phyloP scores from a whole-genome alignment of 2,888 invertebrate species.

The Eilema griseolum region DNA sequence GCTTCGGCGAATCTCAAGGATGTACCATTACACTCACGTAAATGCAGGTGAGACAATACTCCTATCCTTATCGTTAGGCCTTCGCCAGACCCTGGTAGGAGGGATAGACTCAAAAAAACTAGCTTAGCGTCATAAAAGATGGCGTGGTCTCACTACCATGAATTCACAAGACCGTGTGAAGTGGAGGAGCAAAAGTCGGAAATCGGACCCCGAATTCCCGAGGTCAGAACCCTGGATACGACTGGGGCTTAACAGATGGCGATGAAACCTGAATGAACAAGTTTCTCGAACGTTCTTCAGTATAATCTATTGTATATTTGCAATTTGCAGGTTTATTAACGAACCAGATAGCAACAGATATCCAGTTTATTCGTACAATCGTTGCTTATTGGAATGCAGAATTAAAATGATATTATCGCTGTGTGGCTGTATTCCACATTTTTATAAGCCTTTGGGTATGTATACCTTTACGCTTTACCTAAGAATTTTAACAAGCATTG shows the following conservation, averaged over 20 bases:
- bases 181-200: no score
- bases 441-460: constrained; percentile 89
- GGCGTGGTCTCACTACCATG: no score
- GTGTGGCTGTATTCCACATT: constrained; percentile 92
- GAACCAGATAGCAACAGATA: constrained; percentile 78
- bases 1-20: constrained; percentile 67
- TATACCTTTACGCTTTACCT: not conserved
- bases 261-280: not conserved
- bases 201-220: no score
- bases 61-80: no score
- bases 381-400: constrained; percentile 91
- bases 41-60: constrained; percentile 70
- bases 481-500: not conserved
- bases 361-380: constrained; percentile 90
- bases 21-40: constrained; percentile 64
- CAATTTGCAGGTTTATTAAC: constrained; percentile 70
- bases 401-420: constrained; percentile 86
- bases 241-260: not conserved
- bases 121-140: no score
- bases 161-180: no score
- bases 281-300: not conserved
- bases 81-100: no score
- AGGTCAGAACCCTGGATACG: no score
- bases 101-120: no score
- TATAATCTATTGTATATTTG: constrained; percentile 30